These are phyloP conservation scores for Colius striatus DNA, from an alignment of 2,113 vertebrate genomes.

Conservation along the genomic window DNA sequence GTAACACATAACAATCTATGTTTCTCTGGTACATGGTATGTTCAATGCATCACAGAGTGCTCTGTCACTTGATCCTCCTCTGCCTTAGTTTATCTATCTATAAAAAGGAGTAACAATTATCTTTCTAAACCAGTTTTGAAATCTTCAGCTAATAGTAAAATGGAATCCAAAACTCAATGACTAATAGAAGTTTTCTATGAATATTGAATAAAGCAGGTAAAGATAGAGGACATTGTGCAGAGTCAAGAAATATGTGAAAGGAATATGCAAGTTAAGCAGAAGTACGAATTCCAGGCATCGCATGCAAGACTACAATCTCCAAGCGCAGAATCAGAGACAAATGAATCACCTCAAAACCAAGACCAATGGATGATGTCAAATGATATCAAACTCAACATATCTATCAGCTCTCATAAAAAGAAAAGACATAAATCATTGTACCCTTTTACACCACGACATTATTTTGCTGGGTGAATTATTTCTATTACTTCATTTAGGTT, in stretches of 20 bases:
- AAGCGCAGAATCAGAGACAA: not conserved
- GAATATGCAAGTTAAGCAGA: not conserved
- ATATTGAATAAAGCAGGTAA: not conserved
- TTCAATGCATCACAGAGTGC: not conserved
- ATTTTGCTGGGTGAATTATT: not conserved
- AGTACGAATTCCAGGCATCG: not conserved
- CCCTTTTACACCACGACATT: not conserved
- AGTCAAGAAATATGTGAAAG: not conserved
- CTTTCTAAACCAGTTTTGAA: not conserved
- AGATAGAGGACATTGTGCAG: not conserved
- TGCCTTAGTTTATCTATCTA: not conserved
- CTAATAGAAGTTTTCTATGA: not conserved
- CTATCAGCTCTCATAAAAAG: not conserved
- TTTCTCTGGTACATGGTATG: not conserved
- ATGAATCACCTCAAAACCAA: not conserved
- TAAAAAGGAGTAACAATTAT: constrained; percentile 5
- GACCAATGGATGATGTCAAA: not conserved
- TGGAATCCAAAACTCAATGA: not conserved
- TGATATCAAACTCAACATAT: not conserved
- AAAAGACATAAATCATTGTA: not conserved
- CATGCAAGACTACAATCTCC: not conserved
- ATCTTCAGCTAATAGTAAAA: not conserved
- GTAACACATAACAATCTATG: not conserved
- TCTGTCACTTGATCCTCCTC: not conserved
- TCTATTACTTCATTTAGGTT: not conserved